Conservation (phyloP, 2,888 invertebrate species). For the Apamea epomidion region DNA sequence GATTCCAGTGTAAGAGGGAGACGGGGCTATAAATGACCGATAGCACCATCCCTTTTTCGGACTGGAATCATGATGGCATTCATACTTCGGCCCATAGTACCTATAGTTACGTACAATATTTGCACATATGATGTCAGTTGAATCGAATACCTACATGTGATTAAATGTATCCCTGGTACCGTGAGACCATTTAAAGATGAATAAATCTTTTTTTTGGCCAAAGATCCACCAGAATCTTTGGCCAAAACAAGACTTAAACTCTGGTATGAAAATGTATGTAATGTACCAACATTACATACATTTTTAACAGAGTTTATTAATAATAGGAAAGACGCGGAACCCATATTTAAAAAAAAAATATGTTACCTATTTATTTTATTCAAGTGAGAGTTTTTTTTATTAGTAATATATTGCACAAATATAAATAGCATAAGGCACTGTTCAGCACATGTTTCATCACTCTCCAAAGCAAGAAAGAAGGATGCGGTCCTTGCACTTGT, state of each 20-base stretch:
- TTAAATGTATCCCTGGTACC: slow-evolving; percentile 35
- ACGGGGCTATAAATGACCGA: too few relatives aligned
- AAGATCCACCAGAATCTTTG: too few relatives aligned
- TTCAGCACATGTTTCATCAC: background rate
- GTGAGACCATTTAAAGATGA: slow-evolving; percentile 25
- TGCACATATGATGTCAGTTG: slow-evolving; percentile 1
- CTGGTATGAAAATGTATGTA: too few relatives aligned
- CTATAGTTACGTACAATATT: background rate
- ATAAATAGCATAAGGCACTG: background rate
- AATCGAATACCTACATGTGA: slow-evolving; percentile 12
- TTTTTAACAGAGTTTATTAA: too few relatives aligned
- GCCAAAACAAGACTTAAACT: too few relatives aligned
- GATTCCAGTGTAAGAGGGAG: too few relatives aligned
- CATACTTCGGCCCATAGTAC: too few relatives aligned
- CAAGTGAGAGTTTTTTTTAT: too few relatives aligned
- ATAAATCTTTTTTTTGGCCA: slow-evolving; percentile 11
- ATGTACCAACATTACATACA: too few relatives aligned
- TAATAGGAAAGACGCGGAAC: background rate
- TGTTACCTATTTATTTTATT: background rate
- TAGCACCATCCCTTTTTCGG: too few relatives aligned
- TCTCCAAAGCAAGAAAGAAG: background rate
- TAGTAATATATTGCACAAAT: background rate
- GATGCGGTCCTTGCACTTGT: background rate
- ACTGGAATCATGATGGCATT: too few relatives aligned
- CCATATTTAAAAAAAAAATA: background rate